A percentile compares a stretch with the other conserved stretches of the same genome.
phyloP scores from a whole-genome alignment of 2,888 invertebrate species.

The Ichneumoninae sp. region DNA sequence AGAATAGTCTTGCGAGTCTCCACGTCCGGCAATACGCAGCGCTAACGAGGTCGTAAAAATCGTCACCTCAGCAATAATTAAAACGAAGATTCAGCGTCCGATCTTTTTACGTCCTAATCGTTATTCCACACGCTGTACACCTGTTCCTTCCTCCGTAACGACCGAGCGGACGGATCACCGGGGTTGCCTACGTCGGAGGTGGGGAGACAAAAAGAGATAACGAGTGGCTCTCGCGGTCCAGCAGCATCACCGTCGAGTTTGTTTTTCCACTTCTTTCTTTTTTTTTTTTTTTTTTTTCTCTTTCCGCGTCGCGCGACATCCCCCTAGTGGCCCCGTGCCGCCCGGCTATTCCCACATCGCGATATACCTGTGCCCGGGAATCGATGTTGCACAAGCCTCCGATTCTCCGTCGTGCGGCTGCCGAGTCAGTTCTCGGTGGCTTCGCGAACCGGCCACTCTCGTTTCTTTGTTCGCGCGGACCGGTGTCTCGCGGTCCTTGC shows the following conservation, averaged over 20 bases:
- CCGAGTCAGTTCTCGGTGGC: constrained; percentile 77
- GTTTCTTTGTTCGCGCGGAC: constrained; percentile 64
- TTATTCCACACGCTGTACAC: constrained; percentile 4
- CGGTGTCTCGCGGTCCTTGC: constrained; percentile 31
- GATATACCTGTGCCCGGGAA: constrained; percentile 55
- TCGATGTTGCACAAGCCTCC: constrained; percentile 76
- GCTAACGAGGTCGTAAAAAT: constrained; percentile 9
- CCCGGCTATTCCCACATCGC: constrained; percentile 58
- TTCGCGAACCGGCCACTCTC: constrained; percentile 74
- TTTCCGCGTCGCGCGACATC: no score
- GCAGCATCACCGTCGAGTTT: constrained; percentile 14
- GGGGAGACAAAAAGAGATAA: constrained; percentile 1
- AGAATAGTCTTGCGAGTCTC: not conserved
- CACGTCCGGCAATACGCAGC: not conserved
- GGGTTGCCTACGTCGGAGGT: not conserved
- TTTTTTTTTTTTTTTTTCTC: not conserved
- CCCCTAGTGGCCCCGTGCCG: no score
- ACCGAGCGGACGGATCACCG: not conserved
- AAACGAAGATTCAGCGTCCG: not conserved
- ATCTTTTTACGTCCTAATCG: not conserved
- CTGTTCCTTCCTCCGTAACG: not conserved
- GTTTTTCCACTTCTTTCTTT: constrained; percentile 3
- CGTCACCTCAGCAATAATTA: not conserved
- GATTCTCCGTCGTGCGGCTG: constrained; percentile 73
- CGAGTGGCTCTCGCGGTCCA: constrained; percentile 50